Percentiles rank a stretch among this genome's conserved stretches.
phyloP scores from a whole-genome alignment of 2,888 invertebrate species.

The Lapara coniferarum region DNA sequence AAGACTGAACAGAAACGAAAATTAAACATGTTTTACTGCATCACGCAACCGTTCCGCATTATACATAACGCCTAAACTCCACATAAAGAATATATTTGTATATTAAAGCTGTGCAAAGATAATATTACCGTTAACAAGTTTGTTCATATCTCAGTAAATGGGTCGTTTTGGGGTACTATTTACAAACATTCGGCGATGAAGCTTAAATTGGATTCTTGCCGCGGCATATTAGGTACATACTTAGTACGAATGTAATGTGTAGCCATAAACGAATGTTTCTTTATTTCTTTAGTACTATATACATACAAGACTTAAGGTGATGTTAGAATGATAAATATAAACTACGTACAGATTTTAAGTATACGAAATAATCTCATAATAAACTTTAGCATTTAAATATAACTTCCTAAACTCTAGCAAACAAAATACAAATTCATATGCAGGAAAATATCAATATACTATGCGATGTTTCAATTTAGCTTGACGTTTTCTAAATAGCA shows the following conservation, averaged over 20 bases:
- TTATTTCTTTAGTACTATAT: background rate
- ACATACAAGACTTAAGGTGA: too few species aligned
- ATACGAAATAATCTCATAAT: too few species aligned
- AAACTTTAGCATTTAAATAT: too few species aligned
- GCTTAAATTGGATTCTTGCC: background rate
- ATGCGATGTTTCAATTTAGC: background rate
- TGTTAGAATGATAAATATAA: too few species aligned
- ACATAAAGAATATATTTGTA: background rate
- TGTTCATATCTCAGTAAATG: background rate
- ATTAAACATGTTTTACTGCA: constrained; percentile 3
- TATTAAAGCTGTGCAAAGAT: background rate
- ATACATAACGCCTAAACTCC: background rate
- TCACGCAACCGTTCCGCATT: constrained; percentile 3
- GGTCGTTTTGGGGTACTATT: background rate
- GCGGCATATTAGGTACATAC: background rate
- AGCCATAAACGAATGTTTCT: background rate
- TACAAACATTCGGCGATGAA: background rate
- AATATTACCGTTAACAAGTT: background rate
- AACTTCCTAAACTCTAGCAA: too few species aligned
- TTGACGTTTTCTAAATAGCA: constrained; percentile 22
- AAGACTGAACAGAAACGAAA: background rate
- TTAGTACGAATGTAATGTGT: background rate
- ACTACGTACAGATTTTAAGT: too few species aligned
- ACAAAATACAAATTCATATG: too few species aligned
- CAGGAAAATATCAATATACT: background rate